Conservation (phyloP, 2,113 vertebrate genomes). For the Hippocampus guttulatus region DNA sequence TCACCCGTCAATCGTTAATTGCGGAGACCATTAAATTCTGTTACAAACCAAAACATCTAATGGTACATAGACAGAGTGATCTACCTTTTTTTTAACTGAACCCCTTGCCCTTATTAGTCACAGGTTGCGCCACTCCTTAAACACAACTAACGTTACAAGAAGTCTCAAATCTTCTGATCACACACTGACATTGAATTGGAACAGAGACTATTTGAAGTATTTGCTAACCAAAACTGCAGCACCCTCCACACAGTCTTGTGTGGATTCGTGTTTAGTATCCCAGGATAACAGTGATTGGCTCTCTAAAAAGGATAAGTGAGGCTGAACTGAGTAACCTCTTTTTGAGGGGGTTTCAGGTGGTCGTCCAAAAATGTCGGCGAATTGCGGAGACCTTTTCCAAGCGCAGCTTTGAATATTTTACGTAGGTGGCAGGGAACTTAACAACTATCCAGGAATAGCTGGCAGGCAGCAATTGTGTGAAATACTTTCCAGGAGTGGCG, state of each 20-base stretch:
- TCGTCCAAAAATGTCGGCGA: neutral
- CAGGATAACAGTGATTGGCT: neutral
- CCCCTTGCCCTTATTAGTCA: too few relatives aligned
- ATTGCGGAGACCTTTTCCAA: constrained; percentile 13
- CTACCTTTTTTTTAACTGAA: too few relatives aligned
- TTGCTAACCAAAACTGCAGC: too few relatives aligned
- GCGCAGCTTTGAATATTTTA: constrained; percentile 1
- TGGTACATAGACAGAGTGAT: too few relatives aligned
- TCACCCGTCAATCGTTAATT: neutral
- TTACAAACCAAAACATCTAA: neutral
- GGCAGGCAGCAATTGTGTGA: neutral
- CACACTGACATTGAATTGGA: too few relatives aligned
- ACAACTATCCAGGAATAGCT: neutral
- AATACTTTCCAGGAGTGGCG: constrained; percentile 10
- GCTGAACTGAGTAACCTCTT: neutral
- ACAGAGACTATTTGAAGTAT: too few relatives aligned
- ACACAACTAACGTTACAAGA: too few relatives aligned
- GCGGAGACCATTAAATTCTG: neutral
- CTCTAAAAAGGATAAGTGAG: neutral
- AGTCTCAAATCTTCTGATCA: too few relatives aligned
- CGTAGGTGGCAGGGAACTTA: neutral
- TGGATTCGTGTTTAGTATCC: neutral
- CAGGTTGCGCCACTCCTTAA: neutral
- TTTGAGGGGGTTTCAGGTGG: neutral
- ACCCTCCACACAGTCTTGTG: neutral